Evolutionary conservation across 2,797 vertebrate species (phyloP), one percentile per base, ranked within the genome.

Genomic region (Valencia hispanica): DNA sequence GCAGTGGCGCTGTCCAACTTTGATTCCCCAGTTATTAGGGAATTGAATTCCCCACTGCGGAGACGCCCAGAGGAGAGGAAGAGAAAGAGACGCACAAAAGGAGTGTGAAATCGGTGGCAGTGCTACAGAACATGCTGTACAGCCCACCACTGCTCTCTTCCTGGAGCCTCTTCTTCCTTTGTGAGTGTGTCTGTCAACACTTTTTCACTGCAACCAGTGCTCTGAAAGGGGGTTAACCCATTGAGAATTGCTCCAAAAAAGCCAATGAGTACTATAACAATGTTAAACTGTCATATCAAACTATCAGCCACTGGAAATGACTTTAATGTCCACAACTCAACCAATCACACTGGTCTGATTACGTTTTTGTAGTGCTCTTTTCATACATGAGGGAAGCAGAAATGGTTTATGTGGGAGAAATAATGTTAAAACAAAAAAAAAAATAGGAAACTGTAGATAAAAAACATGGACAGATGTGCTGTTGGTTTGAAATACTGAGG

Each of bases 1-100:
- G 93, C 90, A 86, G 91, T 91, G 90, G 85, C 78, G 92, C 93
- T 94, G 92, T 93, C 91, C 92, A 91, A 90, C 93, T 94, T 93
- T 94, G 92, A 95, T 94, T 95, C 93, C 89, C 88, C 89, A 87
- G 92, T 95, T 91, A 94, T 94, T 94, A 94, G 88, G 87, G 91
- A 94, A 89, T 91, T 77, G 82, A 94, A 91, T 91, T 91, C 90
- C 93, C 91, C 84, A 89, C 92, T 93, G 91, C 80, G 89, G 80
- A 74, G 79, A 86, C 75, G 88, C 86, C 87, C 90, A 86, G 87
- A 89, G 85, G 90, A 89, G 87, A 91, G 91, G 89, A 92, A 91
- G 82, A 92, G 91, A 94, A 88, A 86, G 92, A 88, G 88, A 88
- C 82, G 79, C 84, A 92, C 88, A 94, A 91, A 93, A 92, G 87